These are phyloP conservation scores for Bolinopsis microptera DNA, from an alignment of 37 sponge, comb jelly and placozoan genomes.

Conservation along the genomic window DNA sequence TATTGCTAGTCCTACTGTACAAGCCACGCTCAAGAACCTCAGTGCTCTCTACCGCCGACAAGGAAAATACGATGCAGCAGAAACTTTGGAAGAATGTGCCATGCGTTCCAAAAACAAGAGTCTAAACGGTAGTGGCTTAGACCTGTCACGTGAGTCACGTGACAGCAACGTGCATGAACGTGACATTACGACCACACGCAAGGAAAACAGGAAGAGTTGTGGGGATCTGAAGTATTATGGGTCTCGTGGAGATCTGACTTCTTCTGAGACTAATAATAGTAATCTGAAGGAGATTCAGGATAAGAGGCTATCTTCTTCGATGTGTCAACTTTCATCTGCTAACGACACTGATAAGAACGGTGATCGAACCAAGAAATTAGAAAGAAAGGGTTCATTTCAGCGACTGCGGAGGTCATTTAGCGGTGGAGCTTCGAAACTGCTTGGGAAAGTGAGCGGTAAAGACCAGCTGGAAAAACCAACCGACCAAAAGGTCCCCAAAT, in stretches of 20 bases:
- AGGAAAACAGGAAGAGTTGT: conserved; percentile 51
- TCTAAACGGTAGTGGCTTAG: conserved; percentile 50
- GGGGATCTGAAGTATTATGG: conserved; percentile 64
- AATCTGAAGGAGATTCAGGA: conserved; percentile 51
- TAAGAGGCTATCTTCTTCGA: conserved; percentile 60
- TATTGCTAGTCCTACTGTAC: conserved; percentile 76
- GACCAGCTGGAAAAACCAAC: neutral
- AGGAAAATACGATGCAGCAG: conserved; percentile 79
- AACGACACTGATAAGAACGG: neutral
- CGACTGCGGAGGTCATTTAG: conserved; percentile 26
- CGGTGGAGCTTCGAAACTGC: conserved; percentile 52
- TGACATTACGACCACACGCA: neutral
- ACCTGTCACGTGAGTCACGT: neutral
- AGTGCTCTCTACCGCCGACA: conserved; percentile 81
- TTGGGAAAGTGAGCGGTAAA: conserved; percentile 58
- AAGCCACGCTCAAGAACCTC: conserved; percentile 76
- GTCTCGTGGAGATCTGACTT: conserved; percentile 1
- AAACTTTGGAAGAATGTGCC: conserved; percentile 73
- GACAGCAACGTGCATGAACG: neutral
- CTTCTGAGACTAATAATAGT: neutral
- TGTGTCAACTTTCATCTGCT: conserved; percentile 51
- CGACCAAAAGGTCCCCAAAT: neutral
- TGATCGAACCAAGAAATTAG: conserved; percentile 1
- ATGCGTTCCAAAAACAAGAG: conserved; percentile 65
- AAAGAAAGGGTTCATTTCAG: conserved; percentile 56